A percentile compares a stretch with the other conserved stretches of the same genome.
Evolutionary conservation across 2,113 vertebrate genomes (phyloP).

Genomic region (Lathamus discolor): DNA sequence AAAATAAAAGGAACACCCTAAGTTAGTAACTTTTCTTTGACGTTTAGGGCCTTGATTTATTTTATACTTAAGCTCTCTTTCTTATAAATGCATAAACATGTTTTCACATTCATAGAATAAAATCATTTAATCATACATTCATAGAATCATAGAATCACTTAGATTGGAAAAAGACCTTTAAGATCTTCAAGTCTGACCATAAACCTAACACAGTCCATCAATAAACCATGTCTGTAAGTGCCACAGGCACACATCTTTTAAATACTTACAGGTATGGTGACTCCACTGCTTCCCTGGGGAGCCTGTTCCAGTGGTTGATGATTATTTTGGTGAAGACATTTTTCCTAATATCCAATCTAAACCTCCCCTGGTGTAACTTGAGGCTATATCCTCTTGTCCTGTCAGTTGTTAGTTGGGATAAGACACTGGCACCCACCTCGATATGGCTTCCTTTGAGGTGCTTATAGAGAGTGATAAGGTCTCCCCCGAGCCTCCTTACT

Average conservation of each 20-base stretch:
- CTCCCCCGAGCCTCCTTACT: background rate
- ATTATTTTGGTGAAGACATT: background rate
- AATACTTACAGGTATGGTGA: background rate
- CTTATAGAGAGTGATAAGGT: background rate
- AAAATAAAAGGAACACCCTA: background rate
- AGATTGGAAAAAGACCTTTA: background rate
- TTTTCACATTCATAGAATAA: background rate
- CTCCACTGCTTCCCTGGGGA: background rate
- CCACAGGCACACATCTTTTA: background rate
- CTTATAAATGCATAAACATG: background rate
- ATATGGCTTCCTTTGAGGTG: background rate
- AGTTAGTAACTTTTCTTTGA: background rate
- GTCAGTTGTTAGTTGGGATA: accelerated
- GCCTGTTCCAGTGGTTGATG: background rate
- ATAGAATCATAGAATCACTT: background rate
- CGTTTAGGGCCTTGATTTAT: background rate
- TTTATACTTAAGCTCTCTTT: background rate
- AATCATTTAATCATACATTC: background rate
- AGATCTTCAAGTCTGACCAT: background rate
- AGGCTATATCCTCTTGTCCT: background rate
- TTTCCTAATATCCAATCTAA: background rate
- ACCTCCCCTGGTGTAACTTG: background rate
- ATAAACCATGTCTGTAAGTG: background rate
- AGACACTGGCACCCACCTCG: background rate
- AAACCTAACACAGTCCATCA: background rate